Percentiles rank a stretch among this genome's conserved stretches.
Conservation (phyloP, 2,797 vertebrate species). For the Intellagama lesueurii region DNA sequence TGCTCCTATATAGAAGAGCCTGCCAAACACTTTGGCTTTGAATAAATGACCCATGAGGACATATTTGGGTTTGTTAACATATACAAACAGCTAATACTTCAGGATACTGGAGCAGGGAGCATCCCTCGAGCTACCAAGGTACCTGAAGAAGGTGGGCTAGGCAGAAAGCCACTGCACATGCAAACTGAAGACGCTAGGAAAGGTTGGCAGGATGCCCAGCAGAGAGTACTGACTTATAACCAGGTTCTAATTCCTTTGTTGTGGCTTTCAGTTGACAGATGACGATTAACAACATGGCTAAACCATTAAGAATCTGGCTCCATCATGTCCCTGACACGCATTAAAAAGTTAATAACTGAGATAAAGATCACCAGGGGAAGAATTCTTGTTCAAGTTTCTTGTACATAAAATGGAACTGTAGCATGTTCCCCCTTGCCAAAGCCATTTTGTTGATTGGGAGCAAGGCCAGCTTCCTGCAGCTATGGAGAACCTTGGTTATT, state of each 20-base stretch:
- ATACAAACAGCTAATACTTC: background rate
- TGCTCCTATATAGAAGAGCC: too few relatives aligned
- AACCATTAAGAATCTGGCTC: conserved; percentile 24
- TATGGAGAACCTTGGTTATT: conserved; percentile 21
- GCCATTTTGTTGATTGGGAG: conserved; percentile 17
- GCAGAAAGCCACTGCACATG: background rate
- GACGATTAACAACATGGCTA: conserved; percentile 8
- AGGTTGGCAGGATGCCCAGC: background rate
- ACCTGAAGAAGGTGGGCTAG: background rate
- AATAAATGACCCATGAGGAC: background rate
- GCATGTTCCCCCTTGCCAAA: background rate
- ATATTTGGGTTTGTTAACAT: background rate
- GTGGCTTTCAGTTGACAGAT: conserved; percentile 14
- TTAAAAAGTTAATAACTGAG: conserved; percentile 20
- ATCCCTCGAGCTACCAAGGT: background rate
- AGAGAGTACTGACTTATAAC: background rate
- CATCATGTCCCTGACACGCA: background rate
- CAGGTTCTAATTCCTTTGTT: conserved; percentile 5
- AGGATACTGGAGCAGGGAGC: background rate
- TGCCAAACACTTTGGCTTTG: background rate
- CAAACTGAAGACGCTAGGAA: background rate
- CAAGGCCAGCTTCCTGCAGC: conserved; percentile 28
- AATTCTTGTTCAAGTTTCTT: conserved; percentile 13
- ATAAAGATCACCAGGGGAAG: conserved; percentile 18
- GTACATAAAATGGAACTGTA: conserved; percentile 8